phyloP scores from a whole-genome alignment of 1,140 invertebrate genomes.

The Sogatella furcifera region DNA sequence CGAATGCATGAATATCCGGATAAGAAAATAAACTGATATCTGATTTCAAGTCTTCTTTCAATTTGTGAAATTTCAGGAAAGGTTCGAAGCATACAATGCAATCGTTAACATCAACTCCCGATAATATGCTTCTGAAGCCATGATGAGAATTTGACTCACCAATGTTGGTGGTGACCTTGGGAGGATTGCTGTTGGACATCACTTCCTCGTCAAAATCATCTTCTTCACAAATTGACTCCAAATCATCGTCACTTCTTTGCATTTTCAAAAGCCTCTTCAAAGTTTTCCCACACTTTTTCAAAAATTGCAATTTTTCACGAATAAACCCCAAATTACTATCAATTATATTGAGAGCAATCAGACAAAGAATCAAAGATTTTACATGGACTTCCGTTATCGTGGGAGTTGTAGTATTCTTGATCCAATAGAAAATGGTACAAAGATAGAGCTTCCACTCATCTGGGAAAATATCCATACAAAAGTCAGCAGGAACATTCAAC shows the following conservation, averaged over 20 bases:
- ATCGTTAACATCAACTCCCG: conserved; percentile 32
- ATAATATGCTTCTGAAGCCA: not conserved
- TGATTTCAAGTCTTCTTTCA: conserved; percentile 42
- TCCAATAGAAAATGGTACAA: conserved; percentile 22
- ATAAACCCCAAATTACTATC: not conserved
- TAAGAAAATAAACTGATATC: conserved; percentile 45
- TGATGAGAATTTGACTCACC: not conserved
- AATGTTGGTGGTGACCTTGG: not conserved
- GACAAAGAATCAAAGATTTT: conserved; percentile 16
- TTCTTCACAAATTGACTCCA: not conserved
- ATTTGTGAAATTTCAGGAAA: conserved; percentile 49
- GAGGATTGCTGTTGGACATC: not conserved
- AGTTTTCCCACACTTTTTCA: conserved; percentile 35
- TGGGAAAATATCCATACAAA: conserved; percentile 17
- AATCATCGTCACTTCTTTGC: conserved; percentile 21
- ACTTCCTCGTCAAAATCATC: not conserved
- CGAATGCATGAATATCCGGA: conserved; percentile 50
- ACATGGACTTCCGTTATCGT: conserved; percentile 17
- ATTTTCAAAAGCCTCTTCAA: conserved; percentile 26
- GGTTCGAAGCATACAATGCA: conserved; percentile 45
- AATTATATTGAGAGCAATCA: conserved; percentile 16
- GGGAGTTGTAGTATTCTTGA: conserved; percentile 9
- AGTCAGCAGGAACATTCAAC: conserved; percentile 6
- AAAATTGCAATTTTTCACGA: conserved; percentile 32
- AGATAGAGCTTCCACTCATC: conserved; percentile 19